phyloP scores from a whole-genome alignment of 2,113 vertebrate genomes.

The Vimba vimba region DNA sequence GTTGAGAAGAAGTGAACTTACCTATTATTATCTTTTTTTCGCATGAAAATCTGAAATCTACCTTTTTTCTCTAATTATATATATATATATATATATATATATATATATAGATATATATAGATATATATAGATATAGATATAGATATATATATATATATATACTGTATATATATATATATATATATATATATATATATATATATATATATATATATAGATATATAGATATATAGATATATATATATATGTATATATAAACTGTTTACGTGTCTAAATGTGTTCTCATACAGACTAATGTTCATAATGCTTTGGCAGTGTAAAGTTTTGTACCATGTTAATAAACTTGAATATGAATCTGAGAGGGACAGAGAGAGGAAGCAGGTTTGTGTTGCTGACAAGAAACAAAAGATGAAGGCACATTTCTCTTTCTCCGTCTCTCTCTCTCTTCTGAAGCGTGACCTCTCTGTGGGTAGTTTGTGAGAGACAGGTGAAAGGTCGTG shows the following conservation, averaged over 20 bases:
- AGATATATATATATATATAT: too few relatives aligned
- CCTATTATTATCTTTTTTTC: too few relatives aligned
- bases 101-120: too few relatives aligned
- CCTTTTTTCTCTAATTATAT: too few relatives aligned
- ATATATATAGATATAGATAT: too few relatives aligned
- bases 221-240: too few relatives aligned
- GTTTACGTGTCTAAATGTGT: not conserved
- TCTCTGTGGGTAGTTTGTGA: conserved; percentile 31
- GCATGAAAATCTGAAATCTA: too few relatives aligned
- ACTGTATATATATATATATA: too few relatives aligned
- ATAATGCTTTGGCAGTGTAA: not conserved
- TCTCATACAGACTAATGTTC: not conserved
- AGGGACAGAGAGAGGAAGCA: not conserved
- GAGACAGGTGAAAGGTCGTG: conserved; percentile 46
- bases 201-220: too few relatives aligned
- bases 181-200: too few relatives aligned
- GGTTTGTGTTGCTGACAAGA: not conserved
- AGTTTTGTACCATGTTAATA: not conserved
- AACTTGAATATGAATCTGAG: not conserved
- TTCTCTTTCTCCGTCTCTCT: not conserved
- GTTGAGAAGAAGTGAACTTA: too few relatives aligned
- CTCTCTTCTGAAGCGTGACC: conserved; percentile 17
- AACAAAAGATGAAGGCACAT: conserved; percentile 25
- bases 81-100: too few relatives aligned
- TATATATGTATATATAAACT: not conserved